Evolutionary conservation across 2,797 vertebrate species (phyloP).

Genomic region (Pipistrellus kuhlii): DNA sequence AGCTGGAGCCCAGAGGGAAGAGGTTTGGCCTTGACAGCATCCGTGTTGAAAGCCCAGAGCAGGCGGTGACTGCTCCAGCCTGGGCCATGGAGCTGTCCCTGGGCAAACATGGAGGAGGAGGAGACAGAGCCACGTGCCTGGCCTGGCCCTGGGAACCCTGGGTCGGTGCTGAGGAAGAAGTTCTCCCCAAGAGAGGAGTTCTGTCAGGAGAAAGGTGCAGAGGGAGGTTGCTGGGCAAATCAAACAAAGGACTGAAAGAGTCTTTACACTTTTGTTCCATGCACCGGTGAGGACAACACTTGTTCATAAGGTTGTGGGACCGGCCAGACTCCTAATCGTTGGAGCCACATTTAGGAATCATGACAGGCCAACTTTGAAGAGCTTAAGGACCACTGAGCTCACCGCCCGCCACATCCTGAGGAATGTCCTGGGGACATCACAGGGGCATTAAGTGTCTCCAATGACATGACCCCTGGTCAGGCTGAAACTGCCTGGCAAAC

Average conservation of each 20-base stretch:
- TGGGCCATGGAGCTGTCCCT: neutral
- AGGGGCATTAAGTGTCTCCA: neutral
- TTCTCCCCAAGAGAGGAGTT: too few species aligned
- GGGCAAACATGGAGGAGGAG: neutral
- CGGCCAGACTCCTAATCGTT: too few species aligned
- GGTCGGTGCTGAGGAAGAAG: neutral
- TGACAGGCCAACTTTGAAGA: neutral
- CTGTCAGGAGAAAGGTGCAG: too few species aligned
- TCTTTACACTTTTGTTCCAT: too few species aligned
- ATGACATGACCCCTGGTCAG: neutral
- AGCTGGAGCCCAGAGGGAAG: neutral
- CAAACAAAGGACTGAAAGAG: too few species aligned
- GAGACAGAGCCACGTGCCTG: neutral
- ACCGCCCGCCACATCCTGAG: neutral
- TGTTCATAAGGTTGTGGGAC: too few species aligned
- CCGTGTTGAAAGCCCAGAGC: neutral
- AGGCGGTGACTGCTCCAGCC: neutral
- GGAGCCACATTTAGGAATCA: too few species aligned
- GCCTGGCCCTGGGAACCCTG: neutral
- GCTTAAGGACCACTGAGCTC: neutral
- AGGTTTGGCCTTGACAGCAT: neutral
- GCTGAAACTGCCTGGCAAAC: neutral
- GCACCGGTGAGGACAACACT: too few species aligned
- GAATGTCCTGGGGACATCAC: neutral
- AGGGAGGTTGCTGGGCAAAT: too few species aligned